Evolutionary conservation across 2,888 invertebrate genomes (phyloP).

Genomic region (Drosophila testacea): DNA sequence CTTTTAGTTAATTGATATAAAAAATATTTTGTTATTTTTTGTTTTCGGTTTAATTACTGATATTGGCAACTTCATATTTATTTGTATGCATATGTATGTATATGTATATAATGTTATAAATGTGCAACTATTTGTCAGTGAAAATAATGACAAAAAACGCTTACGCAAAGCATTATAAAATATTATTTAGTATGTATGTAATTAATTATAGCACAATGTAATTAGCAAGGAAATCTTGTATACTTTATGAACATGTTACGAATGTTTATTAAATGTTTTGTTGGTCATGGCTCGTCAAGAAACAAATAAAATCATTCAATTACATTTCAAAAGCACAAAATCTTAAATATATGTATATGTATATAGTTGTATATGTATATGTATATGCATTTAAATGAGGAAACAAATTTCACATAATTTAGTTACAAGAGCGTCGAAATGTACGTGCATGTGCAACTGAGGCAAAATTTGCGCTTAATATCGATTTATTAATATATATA

Average conservation of each 20-base stretch:
- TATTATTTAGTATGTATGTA: slow-evolving; percentile 44
- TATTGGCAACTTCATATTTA: slow-evolving; percentile 74
- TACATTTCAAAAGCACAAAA: slow-evolving; percentile 33
- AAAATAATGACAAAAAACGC: slow-evolving; percentile 49
- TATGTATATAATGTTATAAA: slow-evolving; percentile 60
- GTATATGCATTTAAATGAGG: slow-evolving; percentile 34
- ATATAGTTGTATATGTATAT: slow-evolving; percentile 11
- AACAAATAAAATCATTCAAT: slow-evolving; percentile 30
- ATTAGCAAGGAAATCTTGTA: slow-evolving; percentile 42
- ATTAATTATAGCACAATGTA: slow-evolving; percentile 62
- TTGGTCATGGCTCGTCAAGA: slow-evolving; percentile 29
- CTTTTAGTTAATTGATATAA: slow-evolving; percentile 63
- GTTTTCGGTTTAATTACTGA: slow-evolving; percentile 70
- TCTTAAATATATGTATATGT: slow-evolving; percentile 20
- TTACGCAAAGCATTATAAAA: slow-evolving; percentile 49
- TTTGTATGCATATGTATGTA: slow-evolving; percentile 54
- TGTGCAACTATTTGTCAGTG: slow-evolving; percentile 55
- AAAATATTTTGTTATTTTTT: slow-evolving; percentile 51
- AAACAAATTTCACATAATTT: slow-evolving; percentile 55
- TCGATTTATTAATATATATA: slow-evolving; percentile 60
- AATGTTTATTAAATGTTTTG: slow-evolving; percentile 32
- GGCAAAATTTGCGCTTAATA: slow-evolving; percentile 63
- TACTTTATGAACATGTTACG: slow-evolving; percentile 53
- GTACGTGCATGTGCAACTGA: slow-evolving; percentile 55
- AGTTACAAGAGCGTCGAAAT: slow-evolving; percentile 49